Base-by-base conservation (phyloP, 2,113 vertebrate genomes). In the Equus quagga region DNA sequence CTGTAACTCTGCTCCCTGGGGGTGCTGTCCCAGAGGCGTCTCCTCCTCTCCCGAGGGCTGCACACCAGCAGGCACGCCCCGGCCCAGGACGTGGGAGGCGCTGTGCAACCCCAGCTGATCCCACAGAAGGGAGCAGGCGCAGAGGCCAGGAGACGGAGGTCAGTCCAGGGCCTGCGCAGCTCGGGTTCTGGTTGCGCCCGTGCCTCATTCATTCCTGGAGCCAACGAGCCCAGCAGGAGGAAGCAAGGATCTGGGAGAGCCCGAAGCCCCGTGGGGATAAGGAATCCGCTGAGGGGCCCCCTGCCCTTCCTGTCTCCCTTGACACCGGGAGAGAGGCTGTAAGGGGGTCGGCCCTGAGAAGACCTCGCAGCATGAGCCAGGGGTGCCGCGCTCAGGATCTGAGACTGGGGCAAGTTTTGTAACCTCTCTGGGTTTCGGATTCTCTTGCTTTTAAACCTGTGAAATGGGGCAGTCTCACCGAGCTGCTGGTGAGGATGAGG, bases 221-320 rank as follows among this genome's bases (percentile, higher is more conserved):
- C 21, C 33, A 6, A 3, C 24, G 65, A 86, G 13, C 46, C 49
- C 21, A 5, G n/a, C 51, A 64, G 49, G 21, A 70, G n/a, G 62
- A 36, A 19, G 64, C 17, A 1, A 84, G 15, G 54, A 10, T 8
- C n/a, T 2, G 8, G 73, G n/a, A 5, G 60, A 54, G n/a, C 54
- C 26, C 1, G 67, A 9, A 56, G 41, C 51, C 18, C 4, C 13
- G 1, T 23, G 8, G 24, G n/a, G 31, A 49, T 3, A 0, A 7
- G 6, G 21, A 14, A 33, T 12, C 6, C 0, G 0, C 14, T n/a
- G 8, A 12, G 3, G 24, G 0, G 3, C 3, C 0, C 49, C 62
- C 41, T 15, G 19, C 44, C 31, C 76, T 36, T 51, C 26, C 18
- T 28, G 41, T 26, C 49, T 24, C 5, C 7, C 72, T 28, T 15